Percentiles rank a stretch among this genome's conserved stretches.
These are phyloP conservation scores for Lepidonotus clava DNA, from an alignment of 2,888 invertebrate genomes.

Conservation along the genomic window DNA sequence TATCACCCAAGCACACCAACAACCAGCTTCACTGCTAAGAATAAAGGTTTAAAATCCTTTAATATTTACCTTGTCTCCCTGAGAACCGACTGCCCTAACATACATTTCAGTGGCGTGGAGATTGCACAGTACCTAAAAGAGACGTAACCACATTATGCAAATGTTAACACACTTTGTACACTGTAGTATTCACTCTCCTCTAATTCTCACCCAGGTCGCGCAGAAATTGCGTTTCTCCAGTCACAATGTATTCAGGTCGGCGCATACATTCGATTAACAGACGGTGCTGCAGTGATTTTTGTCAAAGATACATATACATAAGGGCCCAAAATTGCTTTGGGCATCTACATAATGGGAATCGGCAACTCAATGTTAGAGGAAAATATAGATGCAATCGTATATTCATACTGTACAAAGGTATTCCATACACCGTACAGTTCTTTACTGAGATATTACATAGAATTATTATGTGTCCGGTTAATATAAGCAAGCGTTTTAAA, in stretches of 20 bases:
- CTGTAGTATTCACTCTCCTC: neutral
- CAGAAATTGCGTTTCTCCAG: neutral
- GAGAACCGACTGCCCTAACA: neutral
- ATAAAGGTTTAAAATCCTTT: too few relatives aligned
- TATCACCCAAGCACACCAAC: too few relatives aligned
- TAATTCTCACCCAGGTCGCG: neutral
- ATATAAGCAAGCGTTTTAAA: too few relatives aligned
- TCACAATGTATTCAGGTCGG: neutral
- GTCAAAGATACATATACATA: neutral
- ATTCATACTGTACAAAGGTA: too few relatives aligned
- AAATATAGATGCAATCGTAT: too few relatives aligned
- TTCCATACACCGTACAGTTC: too few relatives aligned
- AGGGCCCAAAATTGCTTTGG: too few relatives aligned
- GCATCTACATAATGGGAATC: too few relatives aligned
- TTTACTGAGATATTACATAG: too few relatives aligned
- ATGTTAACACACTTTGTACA: neutral
- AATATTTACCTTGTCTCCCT: neutral
- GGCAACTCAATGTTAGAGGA: too few relatives aligned
- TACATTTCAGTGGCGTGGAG: neutral
- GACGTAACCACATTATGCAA: slow-evolving; percentile 11
- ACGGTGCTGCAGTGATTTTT: neutral
- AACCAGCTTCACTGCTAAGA: too few relatives aligned
- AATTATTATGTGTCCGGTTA: too few relatives aligned
- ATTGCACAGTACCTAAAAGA: neutral
- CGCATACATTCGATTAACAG: neutral